Evolutionary conservation across 2,888 invertebrate species (phyloP), one percentile per base, ranked within the genome.

Genomic region (Phortica okadai): DNA sequence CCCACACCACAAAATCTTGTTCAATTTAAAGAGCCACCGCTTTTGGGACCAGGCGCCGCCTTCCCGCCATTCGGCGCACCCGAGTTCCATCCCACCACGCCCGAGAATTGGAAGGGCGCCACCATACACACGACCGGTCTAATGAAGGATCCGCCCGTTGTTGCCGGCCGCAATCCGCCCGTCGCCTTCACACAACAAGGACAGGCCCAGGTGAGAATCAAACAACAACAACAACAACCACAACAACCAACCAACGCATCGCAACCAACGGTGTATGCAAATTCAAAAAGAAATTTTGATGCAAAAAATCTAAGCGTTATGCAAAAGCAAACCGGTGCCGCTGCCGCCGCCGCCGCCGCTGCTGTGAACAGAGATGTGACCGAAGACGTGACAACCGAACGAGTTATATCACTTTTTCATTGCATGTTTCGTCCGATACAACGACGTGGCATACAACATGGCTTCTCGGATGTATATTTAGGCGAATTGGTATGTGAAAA

Each of bases 141-240:
- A 91, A 93, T 94, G 93, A 94, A 94, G 89, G 94, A 94, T 76
- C 92, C 94, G 84, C 87, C 91, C 81, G 93, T 93, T 0, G 93
- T 93, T 2, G 87, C 91, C 77, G 90, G 90, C 80, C 91, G 92
- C 82, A 92, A 91, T 89, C 90, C 91, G 73, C 89, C 91, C 78
- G 90, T 91, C 69, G 89, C 91, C 82, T 92, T 92, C 82, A 89
- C 91, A 79, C 86, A 90, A 81, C 87, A 90, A 82, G 91, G 90
- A 87, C 90, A 90, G 82, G 89, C 89, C 79, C 92, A 91, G 90
- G 91, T 91, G 82, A 88, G 87, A 82, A 4, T 33, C 16, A 8
- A 6, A 25, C 10, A 16, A 69, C 59, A 59, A 59, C 5, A 59
- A 59, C 7, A 16, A 14, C 8, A 59, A 59, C 7, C 6, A 14